A percentile compares a stretch with the other conserved stretches of the same genome.
Evolutionary conservation across 2,797 vertebrate genomes (phyloP).

Genomic region (Lycodopsis pacificus): DNA sequence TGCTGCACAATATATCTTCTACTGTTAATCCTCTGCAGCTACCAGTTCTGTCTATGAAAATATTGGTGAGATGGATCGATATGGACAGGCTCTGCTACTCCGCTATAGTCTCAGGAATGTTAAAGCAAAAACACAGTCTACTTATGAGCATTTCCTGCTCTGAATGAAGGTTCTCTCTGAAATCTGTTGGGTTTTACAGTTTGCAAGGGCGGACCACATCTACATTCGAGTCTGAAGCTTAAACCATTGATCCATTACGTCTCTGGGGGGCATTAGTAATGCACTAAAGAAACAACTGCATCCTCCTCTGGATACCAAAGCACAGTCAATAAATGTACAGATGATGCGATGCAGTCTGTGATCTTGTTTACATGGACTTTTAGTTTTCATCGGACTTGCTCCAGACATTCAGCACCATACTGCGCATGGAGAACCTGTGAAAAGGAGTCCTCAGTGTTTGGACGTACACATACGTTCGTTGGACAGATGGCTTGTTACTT

Average conservation of each 20-base stretch:
- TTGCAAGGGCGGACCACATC: not conserved
- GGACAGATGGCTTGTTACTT: conserved; percentile 57
- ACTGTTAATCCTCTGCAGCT: conserved; percentile 9
- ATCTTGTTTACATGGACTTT: conserved; percentile 1
- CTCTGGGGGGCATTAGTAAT: conserved; percentile 7
- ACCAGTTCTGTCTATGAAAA: conserved; percentile 14
- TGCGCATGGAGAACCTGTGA: conserved; percentile 36
- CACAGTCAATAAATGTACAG: not conserved
- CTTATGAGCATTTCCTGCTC: conserved; percentile 4
- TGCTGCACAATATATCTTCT: not conserved
- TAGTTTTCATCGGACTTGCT: not conserved
- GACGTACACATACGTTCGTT: not conserved
- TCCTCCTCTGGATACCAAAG: conserved; percentile 3
- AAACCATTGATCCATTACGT: conserved; percentile 27
- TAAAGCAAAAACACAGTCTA: conserved; percentile 11
- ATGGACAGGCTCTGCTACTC: conserved; percentile 33
- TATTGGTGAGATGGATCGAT: conserved; percentile 27
- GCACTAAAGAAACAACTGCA: not conserved
- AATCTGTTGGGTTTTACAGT: not conserved
- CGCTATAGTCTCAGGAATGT: conserved; percentile 16
- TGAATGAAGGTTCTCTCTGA: conserved; percentile 20
- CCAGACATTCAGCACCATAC: not conserved
- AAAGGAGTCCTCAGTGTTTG: conserved; percentile 10
- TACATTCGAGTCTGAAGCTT: conserved; percentile 6
- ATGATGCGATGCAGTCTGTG: not conserved